phyloP scores from a whole-genome alignment of 2,797 vertebrate species.

The Leptodactylus fallax region DNA sequence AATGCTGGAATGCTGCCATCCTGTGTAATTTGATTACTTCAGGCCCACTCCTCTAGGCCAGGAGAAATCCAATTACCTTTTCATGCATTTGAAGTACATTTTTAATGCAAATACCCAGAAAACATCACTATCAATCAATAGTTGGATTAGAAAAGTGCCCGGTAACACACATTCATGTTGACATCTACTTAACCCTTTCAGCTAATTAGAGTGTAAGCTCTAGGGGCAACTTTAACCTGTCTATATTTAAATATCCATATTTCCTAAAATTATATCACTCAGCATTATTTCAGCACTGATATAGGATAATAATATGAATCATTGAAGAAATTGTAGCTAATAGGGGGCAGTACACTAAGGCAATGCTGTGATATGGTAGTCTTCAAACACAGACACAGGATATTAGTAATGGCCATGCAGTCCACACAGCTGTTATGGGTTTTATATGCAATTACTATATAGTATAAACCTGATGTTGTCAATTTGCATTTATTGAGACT shows the following conservation, averaged over 20 bases:
- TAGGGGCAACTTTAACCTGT: neutral
- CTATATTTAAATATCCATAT: neutral
- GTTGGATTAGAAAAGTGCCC: neutral
- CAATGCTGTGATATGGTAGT: neutral
- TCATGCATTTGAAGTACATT: conserved; percentile 40
- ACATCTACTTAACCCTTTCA: conserved; percentile 8
- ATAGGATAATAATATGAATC: neutral
- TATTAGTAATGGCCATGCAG: neutral
- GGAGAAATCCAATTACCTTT: conserved; percentile 47
- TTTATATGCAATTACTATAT: neutral
- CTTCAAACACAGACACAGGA: neutral
- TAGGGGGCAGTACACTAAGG: neutral
- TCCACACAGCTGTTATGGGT: neutral
- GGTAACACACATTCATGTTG: neutral
- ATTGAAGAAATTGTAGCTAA: neutral
- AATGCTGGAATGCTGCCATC: neutral
- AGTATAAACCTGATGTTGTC: neutral
- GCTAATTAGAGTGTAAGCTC: conserved; percentile 34
- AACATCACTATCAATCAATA: conserved; percentile 27
- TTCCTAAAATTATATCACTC: neutral
- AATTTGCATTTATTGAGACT: neutral
- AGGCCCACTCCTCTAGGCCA: neutral
- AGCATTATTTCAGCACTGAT: neutral
- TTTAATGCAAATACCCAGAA: conserved; percentile 24
- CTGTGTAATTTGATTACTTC: conserved; percentile 25